Evolutionary conservation across 2,113 vertebrate species (phyloP), one percentile per base, ranked within the genome.

Genomic region (Ascaphus truei): DNA sequence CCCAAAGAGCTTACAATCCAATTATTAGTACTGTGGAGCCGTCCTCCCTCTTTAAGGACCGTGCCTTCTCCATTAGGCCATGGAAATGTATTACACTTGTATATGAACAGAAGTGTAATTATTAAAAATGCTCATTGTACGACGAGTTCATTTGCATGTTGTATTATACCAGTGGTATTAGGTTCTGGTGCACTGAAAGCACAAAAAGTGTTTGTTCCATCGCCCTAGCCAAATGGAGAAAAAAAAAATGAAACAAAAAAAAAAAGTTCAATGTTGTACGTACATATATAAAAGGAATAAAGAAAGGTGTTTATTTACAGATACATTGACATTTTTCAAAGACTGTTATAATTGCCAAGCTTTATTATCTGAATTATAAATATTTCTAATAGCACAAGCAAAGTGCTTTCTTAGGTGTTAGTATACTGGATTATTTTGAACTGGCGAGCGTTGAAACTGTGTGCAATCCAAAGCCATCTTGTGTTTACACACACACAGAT

Each of bases 271-370:
- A 39, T 5, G 37, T 39, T 53, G 7, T 15, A 25, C 6, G 10
- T 53, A 7, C 9, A 51, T 7, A 22, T 51, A 51, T 26, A 11
- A 48, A 3, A 9, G 31, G 20, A 48, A 18, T 48, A 48, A 7
- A 48, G 7, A 22, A 8, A 12, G 47, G 47, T 51, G 20, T 51
- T 51, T 31, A 55, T 30, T 7, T 55, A n/a, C 51, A 55, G 7
- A 43, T 6, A 43, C 6, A 43, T 13, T n/a, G 15, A 43, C 39
- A 13, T 16, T 63, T 50, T 39, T 39, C 9, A 68, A 53, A 52
- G 57, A 71, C 67, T 61, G 66, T 69, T 68, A 68, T n/a, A n/a
- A n/a, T 68, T 71, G 31, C 29, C 8, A 22, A 16, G 39, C 33
- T n/a, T 37, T 71, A 30, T 36, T 45, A 43, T 51, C 30, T 41